Conservation (phyloP, 2,113 vertebrate species). For the Pontoporia blainvillei region DNA sequence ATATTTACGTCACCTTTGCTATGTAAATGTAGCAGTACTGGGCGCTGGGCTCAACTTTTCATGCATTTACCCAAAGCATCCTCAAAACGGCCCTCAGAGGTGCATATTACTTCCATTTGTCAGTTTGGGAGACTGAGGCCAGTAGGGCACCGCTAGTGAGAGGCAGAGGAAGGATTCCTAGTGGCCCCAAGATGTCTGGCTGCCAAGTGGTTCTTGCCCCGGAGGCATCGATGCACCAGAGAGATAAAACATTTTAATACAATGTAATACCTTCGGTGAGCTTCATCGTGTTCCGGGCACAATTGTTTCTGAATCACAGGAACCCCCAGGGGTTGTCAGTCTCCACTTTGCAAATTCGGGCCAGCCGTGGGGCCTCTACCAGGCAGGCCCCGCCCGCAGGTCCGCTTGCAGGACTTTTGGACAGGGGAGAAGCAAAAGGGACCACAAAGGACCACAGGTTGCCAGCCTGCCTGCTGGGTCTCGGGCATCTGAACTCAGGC, state of each 20-base stretch:
- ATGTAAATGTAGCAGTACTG: background rate
- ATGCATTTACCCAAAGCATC: background rate
- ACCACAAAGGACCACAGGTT: background rate
- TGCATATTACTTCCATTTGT: background rate
- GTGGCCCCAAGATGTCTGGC: constrained; percentile 2
- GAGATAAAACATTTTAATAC: constrained; percentile 55
- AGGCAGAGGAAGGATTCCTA: background rate
- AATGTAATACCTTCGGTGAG: constrained; percentile 26
- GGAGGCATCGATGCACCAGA: background rate
- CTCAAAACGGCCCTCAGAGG: background rate
- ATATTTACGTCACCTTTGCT: background rate
- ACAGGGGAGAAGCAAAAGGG: background rate
- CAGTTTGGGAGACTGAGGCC: background rate
- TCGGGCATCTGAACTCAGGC: background rate
- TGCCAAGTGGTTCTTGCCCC: background rate
- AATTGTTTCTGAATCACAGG: background rate
- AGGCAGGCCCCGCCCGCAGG: background rate
- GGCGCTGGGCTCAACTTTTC: background rate
- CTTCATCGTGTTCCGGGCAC: background rate
- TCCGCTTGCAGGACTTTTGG: background rate
- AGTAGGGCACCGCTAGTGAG: background rate
- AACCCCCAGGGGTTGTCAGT: background rate
- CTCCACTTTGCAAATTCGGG: background rate
- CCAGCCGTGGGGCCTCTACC: background rate
- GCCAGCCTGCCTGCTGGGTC: background rate